Conservation (phyloP, 1,140 invertebrate species). For the Penaeus indicus region DNA sequence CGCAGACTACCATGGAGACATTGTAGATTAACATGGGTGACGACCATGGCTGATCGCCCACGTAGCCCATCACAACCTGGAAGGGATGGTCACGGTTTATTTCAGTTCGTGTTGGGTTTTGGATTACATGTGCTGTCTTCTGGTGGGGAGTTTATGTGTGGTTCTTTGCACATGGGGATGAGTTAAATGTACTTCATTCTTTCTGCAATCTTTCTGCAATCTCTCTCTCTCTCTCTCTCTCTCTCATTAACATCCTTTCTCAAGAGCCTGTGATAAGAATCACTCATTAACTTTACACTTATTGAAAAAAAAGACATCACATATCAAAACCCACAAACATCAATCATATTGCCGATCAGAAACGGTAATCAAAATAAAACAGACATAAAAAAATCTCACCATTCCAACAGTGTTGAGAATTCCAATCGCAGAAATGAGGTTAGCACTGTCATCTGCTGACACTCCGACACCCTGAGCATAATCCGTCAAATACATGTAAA, state of each 20-base stretch:
- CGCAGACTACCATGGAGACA: constrained; percentile 83
- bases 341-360: too few species aligned
- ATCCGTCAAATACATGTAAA: constrained; percentile 88
- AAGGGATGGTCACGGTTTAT: constrained; percentile 68
- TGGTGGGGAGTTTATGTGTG: too few species aligned
- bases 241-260: too few species aligned
- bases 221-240: constrained; percentile 6
- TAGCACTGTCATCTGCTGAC: constrained; percentile 80
- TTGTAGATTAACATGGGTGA: constrained; percentile 83
- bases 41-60: constrained; percentile 84
- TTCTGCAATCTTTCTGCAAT: too few species aligned
- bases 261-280: too few species aligned
- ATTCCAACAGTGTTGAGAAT: constrained; percentile 89
- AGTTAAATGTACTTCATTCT: too few species aligned
- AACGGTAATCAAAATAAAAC: neutral
- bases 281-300: too few species aligned
- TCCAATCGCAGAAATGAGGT: constrained; percentile 87
- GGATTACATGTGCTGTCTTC: too few species aligned
- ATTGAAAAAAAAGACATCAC: too few species aligned
- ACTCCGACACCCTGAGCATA: constrained; percentile 81
- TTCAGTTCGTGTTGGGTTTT: neutral
- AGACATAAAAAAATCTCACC: constrained; percentile 73
- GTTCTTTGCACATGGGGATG: too few species aligned
- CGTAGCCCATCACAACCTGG: constrained; percentile 87
- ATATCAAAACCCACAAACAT: too few species aligned